Percentiles rank a stretch among this genome's conserved stretches.
These are phyloP conservation scores for Loripinus fragilis DNA, from an alignment of 2,888 invertebrate genomes.

Conservation along the genomic window DNA sequence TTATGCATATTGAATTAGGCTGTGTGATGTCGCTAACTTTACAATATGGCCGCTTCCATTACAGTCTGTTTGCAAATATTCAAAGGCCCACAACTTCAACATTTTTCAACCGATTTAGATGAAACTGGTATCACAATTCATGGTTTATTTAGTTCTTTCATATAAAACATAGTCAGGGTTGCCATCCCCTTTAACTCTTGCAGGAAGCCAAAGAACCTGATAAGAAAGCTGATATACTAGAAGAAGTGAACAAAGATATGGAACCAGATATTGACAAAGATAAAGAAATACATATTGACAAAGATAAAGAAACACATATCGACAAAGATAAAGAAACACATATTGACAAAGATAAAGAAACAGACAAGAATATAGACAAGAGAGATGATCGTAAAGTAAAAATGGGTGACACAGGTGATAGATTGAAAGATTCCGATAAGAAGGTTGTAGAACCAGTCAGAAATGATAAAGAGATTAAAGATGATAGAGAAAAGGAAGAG, in stretches of 20 bases:
- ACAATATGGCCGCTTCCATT: too few species aligned
- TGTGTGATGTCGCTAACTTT: too few species aligned
- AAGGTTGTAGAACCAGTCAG: slow-evolving; percentile 15
- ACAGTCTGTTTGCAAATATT: too few species aligned
- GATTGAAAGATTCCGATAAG: slow-evolving; percentile 5
- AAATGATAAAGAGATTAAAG: slow-evolving; percentile 24
- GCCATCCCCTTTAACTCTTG: too few species aligned
- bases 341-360: slow-evolving; percentile 27
- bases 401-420: slow-evolving; percentile 14
- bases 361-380: not conserved
- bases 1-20: too few species aligned
- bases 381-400: not conserved
- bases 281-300: too few species aligned
- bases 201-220: not conserved
- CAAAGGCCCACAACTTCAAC: too few species aligned
- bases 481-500: slow-evolving; percentile 21
- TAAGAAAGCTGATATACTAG: not conserved
- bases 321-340: slow-evolving; percentile 28
- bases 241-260: not conserved
- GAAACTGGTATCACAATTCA: too few species aligned
- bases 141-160: too few species aligned
- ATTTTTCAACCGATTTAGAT: too few species aligned
- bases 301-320: slow-evolving; percentile 11
- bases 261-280: not conserved
- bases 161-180: too few species aligned